Evolutionary conservation across 1,140 invertebrate species (phyloP).

Genomic region (Drosophila guanche): DNA sequence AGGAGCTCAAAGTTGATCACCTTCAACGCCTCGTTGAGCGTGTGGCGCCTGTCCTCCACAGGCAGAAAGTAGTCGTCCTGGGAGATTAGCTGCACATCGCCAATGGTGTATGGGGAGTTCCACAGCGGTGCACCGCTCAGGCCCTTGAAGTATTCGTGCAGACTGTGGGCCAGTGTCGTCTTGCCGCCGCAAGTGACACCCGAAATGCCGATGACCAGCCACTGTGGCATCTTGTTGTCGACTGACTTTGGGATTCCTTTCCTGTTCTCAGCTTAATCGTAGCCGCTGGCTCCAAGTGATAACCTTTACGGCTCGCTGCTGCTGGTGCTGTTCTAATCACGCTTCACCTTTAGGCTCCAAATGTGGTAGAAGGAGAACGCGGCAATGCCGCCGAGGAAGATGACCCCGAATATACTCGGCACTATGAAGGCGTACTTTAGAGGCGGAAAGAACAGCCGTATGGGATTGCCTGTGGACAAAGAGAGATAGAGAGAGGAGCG

Average conservation of each 20-base stretch:
- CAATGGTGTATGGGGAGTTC: constrained; percentile 79
- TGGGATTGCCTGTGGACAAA: constrained; percentile 84
- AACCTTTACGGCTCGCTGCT: constrained; percentile 9
- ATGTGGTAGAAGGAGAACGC: constrained; percentile 87
- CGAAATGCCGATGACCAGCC: constrained; percentile 89
- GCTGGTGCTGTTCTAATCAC: constrained; percentile 27
- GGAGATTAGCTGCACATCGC: constrained; percentile 86
- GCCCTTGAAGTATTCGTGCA: constrained; percentile 84
- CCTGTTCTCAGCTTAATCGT: constrained; percentile 23
- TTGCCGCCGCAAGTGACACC: constrained; percentile 93
- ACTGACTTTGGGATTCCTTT: constrained; percentile 39
- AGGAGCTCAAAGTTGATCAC: constrained; percentile 92
- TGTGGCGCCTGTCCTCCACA: constrained; percentile 87
- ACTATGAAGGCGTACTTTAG: constrained; percentile 86
- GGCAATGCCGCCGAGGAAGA: constrained; percentile 87
- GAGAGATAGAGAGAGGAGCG: constrained; percentile 10
- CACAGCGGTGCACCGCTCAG: constrained; percentile 58
- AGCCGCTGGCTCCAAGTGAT: constrained; percentile 9
- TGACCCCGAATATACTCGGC: constrained; percentile 86
- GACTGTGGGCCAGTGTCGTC: constrained; percentile 87
- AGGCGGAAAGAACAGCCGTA: constrained; percentile 86
- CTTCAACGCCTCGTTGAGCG: constrained; percentile 87
- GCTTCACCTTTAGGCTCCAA: constrained; percentile 67
- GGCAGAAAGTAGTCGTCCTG: constrained; percentile 92
- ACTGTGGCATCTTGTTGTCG: constrained; percentile 83